A percentile compares a stretch with the other conserved stretches of the same genome.
Conservation (phyloP, 2,113 vertebrate genomes). For the Odocoileus virginianus region DNA sequence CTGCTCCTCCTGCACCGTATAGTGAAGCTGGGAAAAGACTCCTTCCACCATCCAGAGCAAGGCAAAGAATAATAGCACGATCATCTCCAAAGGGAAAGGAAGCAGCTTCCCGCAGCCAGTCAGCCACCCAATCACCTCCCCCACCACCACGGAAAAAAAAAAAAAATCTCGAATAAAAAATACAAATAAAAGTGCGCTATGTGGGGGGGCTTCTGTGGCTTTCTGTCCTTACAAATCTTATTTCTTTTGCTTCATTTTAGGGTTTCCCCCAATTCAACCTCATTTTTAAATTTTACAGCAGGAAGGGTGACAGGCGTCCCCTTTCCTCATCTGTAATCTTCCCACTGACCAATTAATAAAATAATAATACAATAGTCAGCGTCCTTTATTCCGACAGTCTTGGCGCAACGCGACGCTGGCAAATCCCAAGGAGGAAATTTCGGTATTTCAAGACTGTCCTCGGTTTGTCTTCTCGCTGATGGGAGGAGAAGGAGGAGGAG, state of each 20-base stretch:
- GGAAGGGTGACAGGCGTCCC: constrained; percentile 75
- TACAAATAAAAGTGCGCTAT: constrained; percentile 61
- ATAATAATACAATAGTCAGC: constrained; percentile 78
- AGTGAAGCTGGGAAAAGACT: constrained; percentile 92
- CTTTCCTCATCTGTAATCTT: constrained; percentile 81
- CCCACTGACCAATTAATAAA: constrained; percentile 75
- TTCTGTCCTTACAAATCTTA: constrained; percentile 62
- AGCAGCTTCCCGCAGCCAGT: constrained; percentile 74
- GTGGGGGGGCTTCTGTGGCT: constrained; percentile 23
- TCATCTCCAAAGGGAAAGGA: constrained; percentile 88
- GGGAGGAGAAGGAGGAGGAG: constrained; percentile 63
- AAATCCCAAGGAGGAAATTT: constrained; percentile 80
- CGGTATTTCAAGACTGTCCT: constrained; percentile 82
- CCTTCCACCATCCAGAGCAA: constrained; percentile 89
- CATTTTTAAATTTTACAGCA: constrained; percentile 58
- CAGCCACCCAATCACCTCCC: constrained; percentile 74
- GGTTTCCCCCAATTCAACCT: constrained; percentile 70
- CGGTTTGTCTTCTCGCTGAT: constrained; percentile 78
- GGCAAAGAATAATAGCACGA: constrained; percentile 88
- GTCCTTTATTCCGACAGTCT: constrained; percentile 84
- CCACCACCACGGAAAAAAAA: constrained; percentile 30
- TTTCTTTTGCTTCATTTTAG: constrained; percentile 78
- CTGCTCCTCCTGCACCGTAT: constrained; percentile 96
- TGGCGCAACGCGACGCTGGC: constrained; percentile 82
- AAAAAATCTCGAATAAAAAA: neutral